Percentiles rank a stretch among this genome's conserved stretches.
Conservation (phyloP, 64 coral and sea anemone species). For the Pocillopora damicornis region DNA sequence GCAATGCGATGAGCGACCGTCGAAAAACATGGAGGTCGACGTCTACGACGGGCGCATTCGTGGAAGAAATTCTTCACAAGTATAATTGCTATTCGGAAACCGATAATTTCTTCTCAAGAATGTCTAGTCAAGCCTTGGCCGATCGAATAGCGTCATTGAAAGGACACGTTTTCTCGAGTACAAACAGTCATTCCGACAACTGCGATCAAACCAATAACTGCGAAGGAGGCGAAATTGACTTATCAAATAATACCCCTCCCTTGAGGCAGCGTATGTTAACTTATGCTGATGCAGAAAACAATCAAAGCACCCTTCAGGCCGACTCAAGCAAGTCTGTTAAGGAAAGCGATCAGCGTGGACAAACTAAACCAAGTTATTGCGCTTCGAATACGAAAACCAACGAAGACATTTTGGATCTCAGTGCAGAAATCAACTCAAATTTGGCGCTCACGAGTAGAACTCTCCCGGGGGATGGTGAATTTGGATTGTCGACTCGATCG, state of each 20-base stretch:
- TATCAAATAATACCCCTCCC: constrained; percentile 54
- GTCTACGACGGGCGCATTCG: constrained; percentile 2
- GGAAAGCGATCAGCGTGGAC: neutral
- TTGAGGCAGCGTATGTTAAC: constrained; percentile 36
- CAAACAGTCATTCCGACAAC: constrained; percentile 37
- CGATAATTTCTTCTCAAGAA: constrained; percentile 47
- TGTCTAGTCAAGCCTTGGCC: constrained; percentile 37
- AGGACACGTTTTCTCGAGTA: constrained; percentile 57
- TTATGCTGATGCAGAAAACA: constrained; percentile 20
- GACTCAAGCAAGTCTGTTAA: neutral
- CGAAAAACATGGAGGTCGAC: constrained; percentile 24
- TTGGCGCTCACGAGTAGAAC: neutral
- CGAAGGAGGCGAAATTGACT: constrained; percentile 39
- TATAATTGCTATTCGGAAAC: constrained; percentile 14
- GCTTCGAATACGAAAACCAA: neutral
- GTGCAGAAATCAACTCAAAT: neutral
- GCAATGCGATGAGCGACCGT: constrained; percentile 15
- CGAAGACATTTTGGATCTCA: neutral
- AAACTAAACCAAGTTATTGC: neutral
- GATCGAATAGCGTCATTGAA: constrained; percentile 45
- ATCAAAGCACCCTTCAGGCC: constrained; percentile 16
- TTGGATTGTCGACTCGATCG: neutral
- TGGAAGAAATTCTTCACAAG: constrained; percentile 53
- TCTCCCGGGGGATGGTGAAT: neutral
- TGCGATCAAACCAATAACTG: constrained; percentile 57